phyloP scores from a whole-genome alignment of 2,113 vertebrate genomes.

The Phainopepla nitens region DNA sequence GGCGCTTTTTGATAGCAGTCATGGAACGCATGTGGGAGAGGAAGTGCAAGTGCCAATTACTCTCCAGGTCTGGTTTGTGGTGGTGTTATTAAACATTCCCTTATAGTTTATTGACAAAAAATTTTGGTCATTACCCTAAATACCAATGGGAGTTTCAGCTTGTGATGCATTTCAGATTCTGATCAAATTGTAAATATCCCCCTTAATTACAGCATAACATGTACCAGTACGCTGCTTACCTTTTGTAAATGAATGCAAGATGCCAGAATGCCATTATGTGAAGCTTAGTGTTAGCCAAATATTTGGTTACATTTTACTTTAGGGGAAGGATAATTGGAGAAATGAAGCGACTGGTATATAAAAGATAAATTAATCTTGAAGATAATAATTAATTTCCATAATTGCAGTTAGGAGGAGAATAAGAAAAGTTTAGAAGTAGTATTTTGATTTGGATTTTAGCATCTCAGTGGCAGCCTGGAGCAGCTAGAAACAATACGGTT shows the following conservation, averaged over 20 bases:
- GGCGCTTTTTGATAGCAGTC: not conserved
- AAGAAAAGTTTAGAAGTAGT: not conserved
- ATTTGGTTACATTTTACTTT: not conserved
- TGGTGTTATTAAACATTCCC: not conserved
- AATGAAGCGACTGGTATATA: not conserved
- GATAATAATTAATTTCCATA: conserved; percentile 9
- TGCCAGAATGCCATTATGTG: not conserved
- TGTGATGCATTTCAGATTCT: not conserved
- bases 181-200: not conserved
- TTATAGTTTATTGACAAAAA: not conserved
- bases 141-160: not conserved
- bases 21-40: not conserved
- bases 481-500: conserved; percentile 60
- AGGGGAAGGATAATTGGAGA: conserved; percentile 1
- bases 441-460: not conserved
- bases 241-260: not conserved
- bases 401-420: not conserved
- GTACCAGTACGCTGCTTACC: not conserved
- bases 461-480: not conserved
- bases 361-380: conserved; percentile 14
- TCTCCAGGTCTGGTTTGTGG: not conserved
- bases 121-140: not conserved
- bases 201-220: not conserved
- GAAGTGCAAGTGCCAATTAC: not conserved
- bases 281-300: not conserved